Conservation (phyloP, 1,140 invertebrate species). For the Drosophila arawakana region DNA sequence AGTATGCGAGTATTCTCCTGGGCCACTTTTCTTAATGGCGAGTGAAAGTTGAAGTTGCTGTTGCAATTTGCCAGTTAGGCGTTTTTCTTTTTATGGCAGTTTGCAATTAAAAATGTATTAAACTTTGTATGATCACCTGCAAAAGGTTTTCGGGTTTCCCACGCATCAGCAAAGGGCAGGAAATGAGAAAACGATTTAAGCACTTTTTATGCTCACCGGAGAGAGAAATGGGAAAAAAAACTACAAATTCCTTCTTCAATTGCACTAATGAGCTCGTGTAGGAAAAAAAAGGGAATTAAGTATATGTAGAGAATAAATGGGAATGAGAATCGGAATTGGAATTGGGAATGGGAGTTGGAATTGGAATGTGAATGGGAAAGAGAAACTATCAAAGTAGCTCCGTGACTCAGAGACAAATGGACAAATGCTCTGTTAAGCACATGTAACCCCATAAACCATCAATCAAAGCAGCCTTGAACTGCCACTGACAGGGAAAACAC, state of each 20-base stretch:
- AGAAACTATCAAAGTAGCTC: conserved; percentile 32
- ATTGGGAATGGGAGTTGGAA: not conserved
- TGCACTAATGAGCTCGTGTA: conserved; percentile 43
- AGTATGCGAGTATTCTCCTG: conserved; percentile 53
- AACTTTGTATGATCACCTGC: conserved; percentile 15
- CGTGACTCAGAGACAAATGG: conserved; percentile 56
- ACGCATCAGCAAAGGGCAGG: conserved; percentile 51
- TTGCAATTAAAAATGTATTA: conserved; percentile 78
- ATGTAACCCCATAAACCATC: conserved; percentile 51
- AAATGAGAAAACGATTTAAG: conserved; percentile 43
- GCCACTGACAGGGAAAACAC: conserved; percentile 58
- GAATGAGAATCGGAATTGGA: too few species aligned
- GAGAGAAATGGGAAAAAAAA: too few species aligned
- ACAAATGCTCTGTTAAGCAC: conserved; percentile 5
- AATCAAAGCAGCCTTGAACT: conserved; percentile 77
- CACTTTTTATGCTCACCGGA: conserved; percentile 16
- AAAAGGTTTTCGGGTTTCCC: conserved; percentile 55
- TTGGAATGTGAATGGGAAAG: not conserved
- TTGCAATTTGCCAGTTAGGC: conserved; percentile 27
- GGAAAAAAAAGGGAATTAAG: conserved; percentile 15
- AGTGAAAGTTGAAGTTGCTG: conserved; percentile 66
- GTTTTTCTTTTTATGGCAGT: conserved; percentile 18
- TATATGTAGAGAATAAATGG: not conserved
- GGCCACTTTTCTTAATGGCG: conserved; percentile 49
- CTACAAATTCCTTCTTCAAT: conserved; percentile 38